Conservation (phyloP, 2,797 vertebrate genomes). For the Cheirogaleus major region DNA sequence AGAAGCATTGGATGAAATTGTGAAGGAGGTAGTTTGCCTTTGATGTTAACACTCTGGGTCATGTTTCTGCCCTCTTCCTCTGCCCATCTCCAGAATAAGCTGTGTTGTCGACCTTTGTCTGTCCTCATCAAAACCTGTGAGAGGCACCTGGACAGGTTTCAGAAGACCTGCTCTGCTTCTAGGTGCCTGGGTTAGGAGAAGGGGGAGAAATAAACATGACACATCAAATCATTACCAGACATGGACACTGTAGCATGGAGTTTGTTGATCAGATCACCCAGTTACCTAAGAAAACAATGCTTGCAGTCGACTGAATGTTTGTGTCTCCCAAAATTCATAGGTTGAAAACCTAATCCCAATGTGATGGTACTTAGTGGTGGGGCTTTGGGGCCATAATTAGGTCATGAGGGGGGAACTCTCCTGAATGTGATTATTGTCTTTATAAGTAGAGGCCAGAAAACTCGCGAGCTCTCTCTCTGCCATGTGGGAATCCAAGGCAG, state of each 20-base stretch:
- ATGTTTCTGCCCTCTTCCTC: neutral
- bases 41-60: fast-evolving
- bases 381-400: neutral
- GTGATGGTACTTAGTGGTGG: too few species aligned
- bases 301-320: neutral
- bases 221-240: neutral
- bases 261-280: neutral
- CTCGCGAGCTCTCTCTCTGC: neutral
- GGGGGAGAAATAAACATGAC: neutral
- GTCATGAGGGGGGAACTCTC: neutral
- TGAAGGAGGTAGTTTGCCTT: neutral
- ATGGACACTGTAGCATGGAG: neutral
- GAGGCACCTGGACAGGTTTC: neutral
- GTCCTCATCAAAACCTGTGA: neutral
- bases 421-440: neutral
- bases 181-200: neutral
- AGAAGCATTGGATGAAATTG: neutral
- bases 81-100: neutral
- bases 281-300: neutral
- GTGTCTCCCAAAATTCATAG: neutral
- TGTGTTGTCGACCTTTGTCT: neutral
- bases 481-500: neutral
- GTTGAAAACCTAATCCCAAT: neutral
- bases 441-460: neutral
- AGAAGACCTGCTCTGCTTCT: neutral